Percentiles rank a stretch among this genome's conserved stretches.
These are phyloP conservation scores for Scyliorhinus canicula DNA, from an alignment of 2,797 vertebrate genomes.

Conservation along the genomic window DNA sequence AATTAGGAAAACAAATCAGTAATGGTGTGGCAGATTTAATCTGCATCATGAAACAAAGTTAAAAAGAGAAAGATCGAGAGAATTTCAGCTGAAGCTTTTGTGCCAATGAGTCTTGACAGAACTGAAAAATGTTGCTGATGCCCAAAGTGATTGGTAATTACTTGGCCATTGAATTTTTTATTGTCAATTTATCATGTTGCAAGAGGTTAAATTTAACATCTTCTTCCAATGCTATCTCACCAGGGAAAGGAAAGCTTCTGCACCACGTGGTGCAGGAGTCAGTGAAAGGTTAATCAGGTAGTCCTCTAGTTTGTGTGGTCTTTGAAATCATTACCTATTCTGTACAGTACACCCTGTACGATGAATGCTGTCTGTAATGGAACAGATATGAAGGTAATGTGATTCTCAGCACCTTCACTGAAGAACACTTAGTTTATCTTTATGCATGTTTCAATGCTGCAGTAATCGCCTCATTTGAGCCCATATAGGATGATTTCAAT, in stretches of 20 bases:
- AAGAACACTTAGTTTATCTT: conserved; percentile 32
- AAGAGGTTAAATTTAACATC: conserved; percentile 93
- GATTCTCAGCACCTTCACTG: conserved; percentile 32
- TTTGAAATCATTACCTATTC: conserved; percentile 60
- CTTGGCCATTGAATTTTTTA: conserved; percentile 96
- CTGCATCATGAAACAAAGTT: conserved; percentile 99
- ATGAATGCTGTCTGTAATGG: conserved; percentile 38
- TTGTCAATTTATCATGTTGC: conserved; percentile 98
- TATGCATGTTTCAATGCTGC: conserved; percentile 30
- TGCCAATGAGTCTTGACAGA: conserved; percentile 83
- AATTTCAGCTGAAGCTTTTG: conserved; percentile 86
- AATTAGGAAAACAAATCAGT: conserved; percentile 99
- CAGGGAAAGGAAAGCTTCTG: conserved; percentile 69
- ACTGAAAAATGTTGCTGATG: conserved; percentile 94
- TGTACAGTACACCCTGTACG: conserved; percentile 24
- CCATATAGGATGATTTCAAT: conserved; percentile 34
- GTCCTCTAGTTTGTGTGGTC: conserved; percentile 74
- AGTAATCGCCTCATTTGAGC: conserved; percentile 34
- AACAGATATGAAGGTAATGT: conserved; percentile 38
- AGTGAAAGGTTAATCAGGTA: conserved; percentile 97
- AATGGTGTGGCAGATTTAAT: conserved; percentile 99
- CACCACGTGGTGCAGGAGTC: conserved; percentile 76
- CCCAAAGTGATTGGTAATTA: conserved; percentile 99
- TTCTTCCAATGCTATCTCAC: conserved; percentile 81
- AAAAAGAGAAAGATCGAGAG: conserved; percentile 83